Evolutionary conservation across 2,113 vertebrate species (phyloP).

Genomic region (Strix aluco): DNA sequence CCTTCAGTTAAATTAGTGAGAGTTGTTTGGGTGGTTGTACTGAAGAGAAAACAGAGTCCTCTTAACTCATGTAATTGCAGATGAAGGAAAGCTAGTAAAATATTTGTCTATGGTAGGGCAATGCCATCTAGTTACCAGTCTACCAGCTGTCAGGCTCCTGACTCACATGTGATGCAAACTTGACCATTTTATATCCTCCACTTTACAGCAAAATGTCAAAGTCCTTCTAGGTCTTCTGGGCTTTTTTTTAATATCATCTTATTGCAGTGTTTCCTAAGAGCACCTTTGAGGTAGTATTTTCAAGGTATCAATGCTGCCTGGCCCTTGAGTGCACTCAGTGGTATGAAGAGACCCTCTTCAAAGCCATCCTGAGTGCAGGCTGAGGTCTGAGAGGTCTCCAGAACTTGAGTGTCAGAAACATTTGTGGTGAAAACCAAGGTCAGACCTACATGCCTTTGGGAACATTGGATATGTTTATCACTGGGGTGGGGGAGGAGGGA

Average conservation of each 20-base stretch:
- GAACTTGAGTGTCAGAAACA: not conserved
- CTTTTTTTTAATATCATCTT: not conserved
- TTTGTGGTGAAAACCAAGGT: constrained; percentile 14
- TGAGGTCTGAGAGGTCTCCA: constrained; percentile 23
- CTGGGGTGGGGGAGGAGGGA: not conserved
- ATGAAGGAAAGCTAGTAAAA: constrained; percentile 4
- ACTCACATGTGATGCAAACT: constrained; percentile 2
- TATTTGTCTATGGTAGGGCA: constrained; percentile 52
- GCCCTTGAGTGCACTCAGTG: not conserved
- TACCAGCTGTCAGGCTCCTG: constrained; percentile 39
- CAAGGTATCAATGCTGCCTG: not conserved
- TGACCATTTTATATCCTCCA: not conserved
- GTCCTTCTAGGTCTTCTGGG: not conserved
- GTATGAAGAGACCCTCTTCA: not conserved
- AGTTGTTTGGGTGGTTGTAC: not conserved
- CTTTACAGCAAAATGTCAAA: constrained; percentile 10
- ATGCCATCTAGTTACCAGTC: constrained; percentile 15
- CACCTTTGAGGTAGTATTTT: not conserved
- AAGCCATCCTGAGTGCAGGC: not conserved
- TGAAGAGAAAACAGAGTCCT: not conserved
- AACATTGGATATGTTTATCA: not conserved
- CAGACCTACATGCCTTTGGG: not conserved
- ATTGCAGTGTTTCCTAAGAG: not conserved
- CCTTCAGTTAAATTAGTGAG: not conserved
- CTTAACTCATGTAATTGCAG: not conserved